These are phyloP conservation scores for Anguilla japonica DNA, from an alignment of 2,113 vertebrate genomes.

Conservation along the genomic window DNA sequence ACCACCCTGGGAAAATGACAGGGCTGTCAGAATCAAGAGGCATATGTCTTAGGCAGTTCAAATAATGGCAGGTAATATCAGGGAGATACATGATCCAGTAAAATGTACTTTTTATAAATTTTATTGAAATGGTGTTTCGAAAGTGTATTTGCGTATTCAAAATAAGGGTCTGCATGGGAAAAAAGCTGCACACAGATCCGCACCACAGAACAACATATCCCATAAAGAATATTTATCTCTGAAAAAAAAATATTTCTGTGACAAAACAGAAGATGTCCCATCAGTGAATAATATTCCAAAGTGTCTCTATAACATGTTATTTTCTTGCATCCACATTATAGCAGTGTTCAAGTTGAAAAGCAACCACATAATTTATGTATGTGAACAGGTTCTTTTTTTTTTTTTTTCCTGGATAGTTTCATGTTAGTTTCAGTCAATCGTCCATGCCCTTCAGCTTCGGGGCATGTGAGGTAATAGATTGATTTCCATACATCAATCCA, in stretches of 20 bases:
- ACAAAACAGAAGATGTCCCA: not conserved
- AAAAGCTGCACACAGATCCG: too few species aligned
- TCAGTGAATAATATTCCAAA: not conserved
- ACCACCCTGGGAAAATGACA: not conserved
- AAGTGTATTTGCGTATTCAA: too few species aligned
- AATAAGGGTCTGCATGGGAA: too few species aligned
- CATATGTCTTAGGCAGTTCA: not conserved
- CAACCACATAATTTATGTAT: not conserved
- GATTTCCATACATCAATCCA: slow-evolving; percentile 32
- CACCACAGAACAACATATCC: too few species aligned
- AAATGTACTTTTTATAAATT: too few species aligned
- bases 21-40: not conserved
- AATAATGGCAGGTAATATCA: not conserved
- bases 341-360: not conserved
- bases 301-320: not conserved
- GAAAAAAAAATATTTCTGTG: too few species aligned
- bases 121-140: too few species aligned
- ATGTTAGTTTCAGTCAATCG: not conserved
- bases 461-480: not conserved
- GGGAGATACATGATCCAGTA: not conserved
- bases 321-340: not conserved
- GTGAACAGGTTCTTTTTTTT: not conserved
- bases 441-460: not conserved
- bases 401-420: not conserved
- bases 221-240: too few species aligned